Evolutionary conservation across 2,797 vertebrate genomes (phyloP), one percentile per base, ranked within the genome.

Genomic region (Gobio occitaniae): DNA sequence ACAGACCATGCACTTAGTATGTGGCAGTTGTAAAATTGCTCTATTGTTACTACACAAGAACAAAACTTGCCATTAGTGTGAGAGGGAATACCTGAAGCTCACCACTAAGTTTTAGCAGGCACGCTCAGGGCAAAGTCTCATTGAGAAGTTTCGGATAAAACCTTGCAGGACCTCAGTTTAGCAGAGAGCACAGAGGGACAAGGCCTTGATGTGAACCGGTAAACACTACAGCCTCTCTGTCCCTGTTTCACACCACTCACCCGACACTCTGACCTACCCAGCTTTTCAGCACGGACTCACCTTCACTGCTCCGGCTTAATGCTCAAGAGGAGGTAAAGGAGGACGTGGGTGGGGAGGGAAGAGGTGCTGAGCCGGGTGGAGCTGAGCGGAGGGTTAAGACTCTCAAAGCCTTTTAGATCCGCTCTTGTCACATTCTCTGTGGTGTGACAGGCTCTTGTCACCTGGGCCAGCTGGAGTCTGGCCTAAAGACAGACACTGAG

Each of bases 371-470:
- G 61, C 82, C 74, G 83, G 89, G 87, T 87, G 90, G 87, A 89
- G 91, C 82, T 80, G 92, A 72, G 79, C 76, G 29, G 88, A 90
- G 89, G 76, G 80, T 90, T 94, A 95, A 94, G 91, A 93, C 93
- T 89, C 88, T 82, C 87, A 89, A 95, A 95, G 94, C 93, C 91
- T 91, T 89, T 92, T 92, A 92, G 91, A 94, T 95, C 92, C 91
- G 93, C 94, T 94, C 93, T 94, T 89, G 91, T 93, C 87, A 87
- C 86, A 86, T 80, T 88, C 88, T 90, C 91, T 90, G 90, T 94
- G 93, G 91, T 92, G 94, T 92, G 93, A 92, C 92, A 91, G 89
- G 89, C 92, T 92, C 61, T 56, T 75, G 78, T 87, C 83, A 88
- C 87, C 87, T 88, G 86, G 77, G 63, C 69, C 80, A 71, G 71